Base-by-base conservation (phyloP, 1,140 invertebrate genomes). In the Penaeus chinensis region DNA sequence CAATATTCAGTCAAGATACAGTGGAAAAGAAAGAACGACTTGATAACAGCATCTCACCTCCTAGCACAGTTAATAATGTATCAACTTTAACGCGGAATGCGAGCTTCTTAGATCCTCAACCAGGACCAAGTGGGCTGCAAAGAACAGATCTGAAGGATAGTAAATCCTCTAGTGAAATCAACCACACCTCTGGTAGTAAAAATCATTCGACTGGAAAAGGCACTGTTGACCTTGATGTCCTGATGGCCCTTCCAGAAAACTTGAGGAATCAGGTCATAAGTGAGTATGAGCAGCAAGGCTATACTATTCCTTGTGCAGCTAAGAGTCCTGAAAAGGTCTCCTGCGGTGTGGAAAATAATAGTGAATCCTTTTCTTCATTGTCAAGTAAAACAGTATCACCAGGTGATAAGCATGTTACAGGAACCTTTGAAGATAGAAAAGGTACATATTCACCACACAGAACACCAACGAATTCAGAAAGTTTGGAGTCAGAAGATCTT, bases 281-380 rank as follows among this genome's bases (percentile, higher is more conserved):
- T 32, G 89, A 90, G 81, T 90, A 90, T 65, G 18, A 79, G 11
- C 84, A 87, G 65, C 87, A 86, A 37, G 89, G 89, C 5, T 90
- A 89, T 69, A 77, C 54, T 32, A 83, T 90, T 42, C 89, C 89
- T 24, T 24, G 18, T 19, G 10, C 65, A 22, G 24, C 22, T 79
- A 24, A 27, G 65, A 60, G 74, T n/a, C 27, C 18, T 76, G 71
- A 20, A 37, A 54, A 27, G n/a, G 54, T n/a, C 1, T 61, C 11
- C 13, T 16, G 1, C 20, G 2, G 27, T 18, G 24, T 3, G 4
- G 19, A 13, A 47, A 47, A 47, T 47, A 4, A 47, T 47, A 13
- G 47, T 47, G 47, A 47, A 47, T 47, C 47, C 47, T 10, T 7
- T 13, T 13, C 11, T 10, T 47, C 47, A 13, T 47, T 47, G 11